Evolutionary conservation across 2,113 vertebrate species (phyloP).

Genomic region (Dromaius novaehollandiae): DNA sequence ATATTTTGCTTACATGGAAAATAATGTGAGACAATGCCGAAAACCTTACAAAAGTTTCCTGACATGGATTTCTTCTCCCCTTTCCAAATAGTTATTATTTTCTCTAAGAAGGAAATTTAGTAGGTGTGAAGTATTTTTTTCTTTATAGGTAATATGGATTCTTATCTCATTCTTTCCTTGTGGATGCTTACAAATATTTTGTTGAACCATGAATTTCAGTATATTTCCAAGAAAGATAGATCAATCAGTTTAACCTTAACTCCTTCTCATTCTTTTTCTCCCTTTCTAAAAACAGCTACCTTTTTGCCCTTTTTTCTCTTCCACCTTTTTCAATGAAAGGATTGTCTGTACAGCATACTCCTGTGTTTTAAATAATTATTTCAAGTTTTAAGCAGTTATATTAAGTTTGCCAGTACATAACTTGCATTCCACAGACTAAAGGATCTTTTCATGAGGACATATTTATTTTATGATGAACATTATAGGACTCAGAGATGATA

Average conservation of each 20-base stretch:
- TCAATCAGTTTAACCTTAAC: constrained; percentile 20
- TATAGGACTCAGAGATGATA: neutral
- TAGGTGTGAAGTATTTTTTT: neutral
- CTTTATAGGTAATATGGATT: neutral
- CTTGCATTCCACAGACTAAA: neutral
- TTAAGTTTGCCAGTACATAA: neutral
- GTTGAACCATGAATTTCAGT: neutral
- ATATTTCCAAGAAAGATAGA: neutral
- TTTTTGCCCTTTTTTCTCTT: neutral
- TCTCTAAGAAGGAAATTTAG: neutral
- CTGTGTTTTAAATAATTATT: neutral
- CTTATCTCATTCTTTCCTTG: neutral
- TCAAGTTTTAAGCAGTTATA: neutral
- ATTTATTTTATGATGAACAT: neutral
- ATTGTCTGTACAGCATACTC: neutral
- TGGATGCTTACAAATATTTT: constrained; percentile 8
- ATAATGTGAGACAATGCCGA: neutral
- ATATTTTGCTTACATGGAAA: neutral
- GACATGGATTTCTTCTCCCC: neutral
- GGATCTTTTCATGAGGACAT: neutral
- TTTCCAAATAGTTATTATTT: neutral
- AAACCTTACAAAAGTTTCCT: neutral
- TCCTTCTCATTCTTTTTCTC: neutral
- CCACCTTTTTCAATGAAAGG: neutral
- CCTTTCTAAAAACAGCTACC: neutral